Evolutionary conservation across 2,113 vertebrate species (phyloP), one percentile per base, ranked within the genome.

Genomic region (Seriola rivoliana): DNA sequence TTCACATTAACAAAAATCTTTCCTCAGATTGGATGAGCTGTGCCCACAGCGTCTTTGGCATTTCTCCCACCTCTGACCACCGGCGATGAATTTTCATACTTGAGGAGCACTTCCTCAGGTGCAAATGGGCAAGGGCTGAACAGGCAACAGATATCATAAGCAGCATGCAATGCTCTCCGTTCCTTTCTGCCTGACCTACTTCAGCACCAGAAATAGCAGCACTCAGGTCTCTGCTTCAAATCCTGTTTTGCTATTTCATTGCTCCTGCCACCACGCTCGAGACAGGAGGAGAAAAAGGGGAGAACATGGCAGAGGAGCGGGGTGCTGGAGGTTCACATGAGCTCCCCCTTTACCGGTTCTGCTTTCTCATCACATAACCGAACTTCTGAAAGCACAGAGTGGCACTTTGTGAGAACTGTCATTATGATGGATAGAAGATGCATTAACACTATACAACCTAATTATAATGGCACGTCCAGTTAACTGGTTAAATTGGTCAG

Each of bases 141-240:
- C 82, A 85, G 42, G 91, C 87, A 89, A 90, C 90, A 91, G 84
- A 92, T 86, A 89, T 84, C 85, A 89, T 67, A 55, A 89, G 79
- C 89, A 91, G 89, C 85, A 85, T 87, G 89, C 88, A 75, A 81
- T 85, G 80, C 87, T 93, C 87, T 71, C 80, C 78, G 77, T 88
- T 91, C 77, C 80, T 92, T 96, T 95, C 90, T 91, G 85, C 93
- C 94, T 97, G 97, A 97, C 97, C 97, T 97, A 97, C 96, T 97
- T 97, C 95, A 96, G 94, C 94, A 96, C 96, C 96, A 96, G 96
- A 97, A 97, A 97, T 97, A 97, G 95, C 89, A 94, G 93, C 94
- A 96, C 96, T 97, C 95, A 95, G 96, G 96, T 97, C 96, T 96
- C 94, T 92, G 91, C 94, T 78, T 88, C 92, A 95, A 96, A 97